These are phyloP conservation scores for Trachelus troglodyta DNA, from an alignment of 2,888 invertebrate genomes.

Conservation along the genomic window DNA sequence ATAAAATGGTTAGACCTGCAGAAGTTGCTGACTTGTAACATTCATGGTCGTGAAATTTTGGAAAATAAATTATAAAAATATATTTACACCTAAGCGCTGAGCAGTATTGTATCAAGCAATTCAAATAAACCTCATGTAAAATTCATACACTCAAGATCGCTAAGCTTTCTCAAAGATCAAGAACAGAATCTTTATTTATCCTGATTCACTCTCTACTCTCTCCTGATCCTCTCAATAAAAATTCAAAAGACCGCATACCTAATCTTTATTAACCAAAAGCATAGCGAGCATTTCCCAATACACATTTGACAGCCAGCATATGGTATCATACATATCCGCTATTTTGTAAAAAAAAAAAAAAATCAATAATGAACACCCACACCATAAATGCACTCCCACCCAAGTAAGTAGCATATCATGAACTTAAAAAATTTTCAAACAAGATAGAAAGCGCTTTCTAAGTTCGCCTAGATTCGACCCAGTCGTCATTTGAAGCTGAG, in stretches of 20 bases:
- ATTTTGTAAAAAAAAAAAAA: background rate
- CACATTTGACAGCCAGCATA: background rate
- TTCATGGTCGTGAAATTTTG: too few species aligned
- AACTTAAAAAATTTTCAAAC: background rate
- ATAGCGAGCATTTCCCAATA: too few species aligned
- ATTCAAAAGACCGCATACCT: background rate
- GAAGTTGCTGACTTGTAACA: too few species aligned
- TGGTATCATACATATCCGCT: background rate
- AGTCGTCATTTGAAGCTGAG: background rate
- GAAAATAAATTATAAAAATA: too few species aligned
- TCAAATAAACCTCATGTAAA: background rate
- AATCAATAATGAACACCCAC: background rate
- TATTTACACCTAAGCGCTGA: too few species aligned
- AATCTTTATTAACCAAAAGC: background rate
- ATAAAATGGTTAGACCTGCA: too few species aligned
- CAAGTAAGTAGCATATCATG: background rate
- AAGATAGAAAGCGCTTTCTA: conserved; percentile 3
- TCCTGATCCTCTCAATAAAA: background rate
- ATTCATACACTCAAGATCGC: background rate
- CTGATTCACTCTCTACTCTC: background rate
- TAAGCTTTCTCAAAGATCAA: background rate
- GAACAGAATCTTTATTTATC: background rate
- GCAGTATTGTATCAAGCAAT: too few species aligned
- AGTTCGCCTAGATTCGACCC: background rate
- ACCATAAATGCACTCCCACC: background rate